Percentiles rank a stretch among this genome's conserved stretches.
Evolutionary conservation across 1,140 invertebrate genomes (phyloP).

Genomic region (Mya arenaria): DNA sequence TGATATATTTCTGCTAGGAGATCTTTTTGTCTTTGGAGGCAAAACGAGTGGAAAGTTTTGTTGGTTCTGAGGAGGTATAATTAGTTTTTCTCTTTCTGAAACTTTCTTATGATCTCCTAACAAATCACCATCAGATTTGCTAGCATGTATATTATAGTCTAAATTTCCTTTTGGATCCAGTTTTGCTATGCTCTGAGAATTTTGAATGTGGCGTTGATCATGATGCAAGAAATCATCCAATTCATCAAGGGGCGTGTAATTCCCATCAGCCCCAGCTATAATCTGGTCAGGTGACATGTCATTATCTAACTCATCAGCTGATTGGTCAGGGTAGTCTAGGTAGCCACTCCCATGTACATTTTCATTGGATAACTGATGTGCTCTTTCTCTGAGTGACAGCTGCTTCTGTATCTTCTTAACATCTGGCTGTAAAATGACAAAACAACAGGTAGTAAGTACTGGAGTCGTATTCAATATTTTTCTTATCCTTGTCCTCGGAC

Average conservation of each 20-base stretch:
- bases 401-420: constrained; percentile 1
- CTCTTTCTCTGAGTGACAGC: constrained; percentile 4
- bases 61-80: constrained; percentile 3
- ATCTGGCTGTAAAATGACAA: no score
- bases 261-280: constrained; percentile 49
- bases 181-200: constrained; percentile 39
- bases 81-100: constrained; percentile 43
- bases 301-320: constrained; percentile 38
- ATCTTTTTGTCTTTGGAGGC: constrained; percentile 2
- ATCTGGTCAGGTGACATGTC: constrained; percentile 44
- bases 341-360: constrained; percentile 45
- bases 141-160: constrained; percentile 51
- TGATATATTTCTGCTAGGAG: constrained; percentile 20
- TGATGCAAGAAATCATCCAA: constrained; percentile 33
- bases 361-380: constrained; percentile 11
- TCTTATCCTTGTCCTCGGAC: no score
- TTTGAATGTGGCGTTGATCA: neutral
- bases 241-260: constrained; percentile 49
- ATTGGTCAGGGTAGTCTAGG: constrained; percentile 39
- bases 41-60: neutral
- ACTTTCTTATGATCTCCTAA: constrained; percentile 31
- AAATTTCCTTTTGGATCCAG: constrained; percentile 43
- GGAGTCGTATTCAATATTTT: no score
- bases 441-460: no score
- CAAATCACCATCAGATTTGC: constrained; percentile 51